These are phyloP conservation scores for Lycaena phlaeas DNA, from an alignment of 2,888 invertebrate species.

Conservation along the genomic window DNA sequence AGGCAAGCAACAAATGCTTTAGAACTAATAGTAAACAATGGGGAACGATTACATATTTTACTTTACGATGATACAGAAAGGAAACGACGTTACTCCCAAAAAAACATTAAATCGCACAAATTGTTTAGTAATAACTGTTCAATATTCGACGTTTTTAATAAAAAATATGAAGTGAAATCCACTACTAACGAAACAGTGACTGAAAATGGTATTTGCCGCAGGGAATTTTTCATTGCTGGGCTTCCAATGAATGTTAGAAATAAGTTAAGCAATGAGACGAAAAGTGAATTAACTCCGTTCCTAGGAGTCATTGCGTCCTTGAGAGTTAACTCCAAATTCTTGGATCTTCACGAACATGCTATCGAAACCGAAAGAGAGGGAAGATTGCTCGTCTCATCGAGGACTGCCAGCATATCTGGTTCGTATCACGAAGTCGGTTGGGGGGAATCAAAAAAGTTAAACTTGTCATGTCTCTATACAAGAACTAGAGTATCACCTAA, in stretches of 20 bases:
- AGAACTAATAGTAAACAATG: slow-evolving; percentile 48
- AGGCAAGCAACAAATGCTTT: slow-evolving; percentile 42
- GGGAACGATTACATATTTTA: slow-evolving; percentile 46
- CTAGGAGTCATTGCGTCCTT: slow-evolving; percentile 43
- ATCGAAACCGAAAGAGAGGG: slow-evolving; percentile 40
- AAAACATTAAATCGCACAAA: neutral
- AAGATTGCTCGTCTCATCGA: slow-evolving; percentile 46
- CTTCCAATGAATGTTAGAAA: slow-evolving; percentile 33
- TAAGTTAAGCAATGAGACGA: slow-evolving; percentile 10
- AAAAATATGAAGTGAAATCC: neutral
- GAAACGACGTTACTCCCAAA: slow-evolving; percentile 16
- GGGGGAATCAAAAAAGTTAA: slow-evolving; percentile 48
- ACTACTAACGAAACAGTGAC: neutral
- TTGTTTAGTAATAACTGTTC: slow-evolving; percentile 1
- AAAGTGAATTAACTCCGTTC: slow-evolving; percentile 37
- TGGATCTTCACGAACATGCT: slow-evolving; percentile 41
- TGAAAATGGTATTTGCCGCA: slow-evolving; percentile 31
- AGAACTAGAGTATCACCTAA: slow-evolving; percentile 31
- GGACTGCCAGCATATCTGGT: slow-evolving; percentile 55
- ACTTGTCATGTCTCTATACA: slow-evolving; percentile 52
- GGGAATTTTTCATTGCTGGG: slow-evolving; percentile 52
- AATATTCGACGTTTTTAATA: neutral
- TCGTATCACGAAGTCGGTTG: slow-evolving; percentile 53
- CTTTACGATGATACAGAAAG: slow-evolving; percentile 23
- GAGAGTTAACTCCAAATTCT: slow-evolving; percentile 33